Conservation (phyloP, 2,797 vertebrate genomes). For the Triplophysa bombifrons region DNA sequence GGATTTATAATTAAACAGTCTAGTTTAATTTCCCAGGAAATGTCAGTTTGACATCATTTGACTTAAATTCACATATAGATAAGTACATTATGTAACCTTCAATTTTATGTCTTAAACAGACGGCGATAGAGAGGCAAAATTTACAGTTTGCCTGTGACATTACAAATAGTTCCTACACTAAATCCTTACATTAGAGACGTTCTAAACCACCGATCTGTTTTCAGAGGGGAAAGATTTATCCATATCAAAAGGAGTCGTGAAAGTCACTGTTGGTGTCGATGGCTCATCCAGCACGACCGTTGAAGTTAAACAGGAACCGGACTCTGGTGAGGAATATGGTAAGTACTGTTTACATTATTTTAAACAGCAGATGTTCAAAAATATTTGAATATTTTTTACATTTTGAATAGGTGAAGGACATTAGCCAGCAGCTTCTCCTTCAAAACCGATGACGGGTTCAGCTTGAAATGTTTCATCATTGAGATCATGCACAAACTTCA, state of each 20-base stretch:
- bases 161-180: too few relatives aligned
- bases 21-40: too few relatives aligned
- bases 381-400: background rate
- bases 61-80: too few relatives aligned
- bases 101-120: too few relatives aligned
- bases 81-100: too few relatives aligned
- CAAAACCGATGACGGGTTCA: background rate
- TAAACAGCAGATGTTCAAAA: background rate
- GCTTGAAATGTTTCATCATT: background rate
- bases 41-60: too few relatives aligned
- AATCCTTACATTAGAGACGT: too few relatives aligned
- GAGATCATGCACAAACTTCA: background rate
- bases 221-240: conserved; percentile 24
- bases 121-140: too few relatives aligned
- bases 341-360: background rate
- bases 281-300: background rate
- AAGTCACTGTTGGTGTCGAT: conserved; percentile 24
- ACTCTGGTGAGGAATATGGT: conserved; percentile 27
- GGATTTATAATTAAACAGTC: too few relatives aligned
- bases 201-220: background rate
- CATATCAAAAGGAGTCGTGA: conserved; percentile 14
- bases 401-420: conserved; percentile 1
- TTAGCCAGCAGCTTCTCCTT: conserved; percentile 19
- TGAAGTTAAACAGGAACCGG: conserved; percentile 33
- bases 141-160: too few relatives aligned